A percentile compares a stretch with the other conserved stretches of the same genome.
Evolutionary conservation across 2,113 vertebrate species (phyloP).

Genomic region (Dinomys branickii): DNA sequence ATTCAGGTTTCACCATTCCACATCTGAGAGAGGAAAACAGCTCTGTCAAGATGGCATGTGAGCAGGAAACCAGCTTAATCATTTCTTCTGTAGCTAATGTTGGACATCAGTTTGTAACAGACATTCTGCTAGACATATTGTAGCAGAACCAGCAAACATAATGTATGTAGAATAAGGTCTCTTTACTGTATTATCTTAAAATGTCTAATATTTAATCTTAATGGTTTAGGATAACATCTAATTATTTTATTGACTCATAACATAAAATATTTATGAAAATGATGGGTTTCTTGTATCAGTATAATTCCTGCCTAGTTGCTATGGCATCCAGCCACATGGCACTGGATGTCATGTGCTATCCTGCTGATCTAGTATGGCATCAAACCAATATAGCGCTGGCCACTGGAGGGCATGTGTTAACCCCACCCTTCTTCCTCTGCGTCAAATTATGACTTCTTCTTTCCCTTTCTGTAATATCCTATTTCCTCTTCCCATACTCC

Average conservation of each 20-base stretch:
- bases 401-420: too few species aligned
- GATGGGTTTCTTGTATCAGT: too few species aligned
- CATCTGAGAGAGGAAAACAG: neutral
- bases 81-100: neutral
- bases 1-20: neutral
- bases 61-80: neutral
- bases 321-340: too few species aligned
- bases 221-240: neutral
- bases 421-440: too few species aligned
- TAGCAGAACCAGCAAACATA: neutral
- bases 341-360: too few species aligned
- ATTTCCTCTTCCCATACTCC: too few species aligned
- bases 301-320: too few species aligned
- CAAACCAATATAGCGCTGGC: too few species aligned
- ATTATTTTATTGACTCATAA: neutral
- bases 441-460: too few species aligned
- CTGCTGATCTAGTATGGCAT: too few species aligned
- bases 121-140: neutral
- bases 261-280: neutral
- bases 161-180: neutral
- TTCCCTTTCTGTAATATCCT: too few species aligned
- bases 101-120: neutral
- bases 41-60: neutral
- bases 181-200: neutral
- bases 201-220: neutral